Evolutionary conservation across 2,888 invertebrate genomes (phyloP), one percentile per base, ranked within the genome.

Genomic region (Blomia tropicalis): DNA sequence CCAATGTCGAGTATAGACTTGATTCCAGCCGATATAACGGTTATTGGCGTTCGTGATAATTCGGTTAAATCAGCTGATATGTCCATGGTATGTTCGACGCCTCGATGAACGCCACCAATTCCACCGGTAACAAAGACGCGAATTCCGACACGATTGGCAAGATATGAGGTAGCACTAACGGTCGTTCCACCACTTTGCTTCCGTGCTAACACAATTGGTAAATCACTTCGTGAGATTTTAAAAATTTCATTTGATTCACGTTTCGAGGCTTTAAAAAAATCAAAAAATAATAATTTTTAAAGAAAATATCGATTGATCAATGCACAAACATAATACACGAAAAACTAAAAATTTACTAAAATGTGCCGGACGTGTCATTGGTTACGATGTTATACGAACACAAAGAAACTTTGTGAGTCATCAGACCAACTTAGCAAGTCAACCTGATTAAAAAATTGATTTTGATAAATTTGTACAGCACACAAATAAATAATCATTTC

Each of bases 1-100:
- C 83, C 84, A 69, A 98, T 89, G 73, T 99, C 98, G 63, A 99
- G 79, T 69, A 98, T 95, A 23, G 95, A 93, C 76, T 98, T 98
- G 62, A 93, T 83, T 1, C 98, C 98, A 70, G 93, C 88, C 69
- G 90, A 93, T 1, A 99, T 83, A 4, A 98, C 92, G 53, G 88
- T 82, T 0, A 95, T 83, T 17, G 84, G 83, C 65, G 84, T 88
- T 63, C 84, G 80, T 0, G 91, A 87, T 60, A 98, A 77, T 74
- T 98, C 95, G 5, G 81, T 82, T 59, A 99, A 79, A 76, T 98
- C 98, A 0, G 95, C 90, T 65, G 95, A 96, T 60, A 98, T 77
- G 73, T 99, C 98, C 75, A 92, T 78, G 25, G 86, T 85, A n/a
- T 74, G 73, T 72, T 90, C 84, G 0, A 84, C 92, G 54, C 83